These are phyloP conservation scores for Theretra japonica DNA, from an alignment of 2,888 invertebrate species.

Conservation along the genomic window DNA sequence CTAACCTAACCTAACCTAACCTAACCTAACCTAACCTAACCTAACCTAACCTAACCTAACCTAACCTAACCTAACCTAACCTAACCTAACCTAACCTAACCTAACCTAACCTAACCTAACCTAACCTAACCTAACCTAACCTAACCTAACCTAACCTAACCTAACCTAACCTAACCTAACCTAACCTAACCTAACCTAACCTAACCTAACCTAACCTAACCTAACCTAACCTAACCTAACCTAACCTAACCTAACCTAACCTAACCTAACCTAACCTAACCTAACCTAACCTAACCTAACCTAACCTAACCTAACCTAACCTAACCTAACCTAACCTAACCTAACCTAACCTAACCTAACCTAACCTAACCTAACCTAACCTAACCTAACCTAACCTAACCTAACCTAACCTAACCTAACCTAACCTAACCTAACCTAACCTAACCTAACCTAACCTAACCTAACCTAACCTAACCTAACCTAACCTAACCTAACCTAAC, in stretches of 20 bases:
- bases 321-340: slow-evolving; percentile 28
- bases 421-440: slow-evolving; percentile 39
- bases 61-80: slow-evolving; percentile 32
- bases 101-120: slow-evolving; percentile 32
- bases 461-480: slow-evolving; percentile 42
- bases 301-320: slow-evolving; percentile 30
- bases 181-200: slow-evolving; percentile 34
- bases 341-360: slow-evolving; percentile 33
- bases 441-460: slow-evolving; percentile 40
- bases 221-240: slow-evolving; percentile 41
- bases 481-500: slow-evolving; percentile 36
- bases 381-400: slow-evolving; percentile 40
- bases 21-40: slow-evolving; percentile 35
- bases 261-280: slow-evolving; percentile 36
- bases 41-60: slow-evolving; percentile 31
- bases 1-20: slow-evolving; percentile 34
- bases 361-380: slow-evolving; percentile 36
- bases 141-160: slow-evolving; percentile 30
- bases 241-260: slow-evolving; percentile 38
- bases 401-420: slow-evolving; percentile 42
- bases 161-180: slow-evolving; percentile 33
- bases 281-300: slow-evolving; percentile 31
- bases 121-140: slow-evolving; percentile 33
- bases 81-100: slow-evolving; percentile 32
- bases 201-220: slow-evolving; percentile 35